A percentile compares a stretch with the other conserved stretches of the same genome.
Conservation (phyloP, 2,113 vertebrate species). For the Pimephales promelas region DNA sequence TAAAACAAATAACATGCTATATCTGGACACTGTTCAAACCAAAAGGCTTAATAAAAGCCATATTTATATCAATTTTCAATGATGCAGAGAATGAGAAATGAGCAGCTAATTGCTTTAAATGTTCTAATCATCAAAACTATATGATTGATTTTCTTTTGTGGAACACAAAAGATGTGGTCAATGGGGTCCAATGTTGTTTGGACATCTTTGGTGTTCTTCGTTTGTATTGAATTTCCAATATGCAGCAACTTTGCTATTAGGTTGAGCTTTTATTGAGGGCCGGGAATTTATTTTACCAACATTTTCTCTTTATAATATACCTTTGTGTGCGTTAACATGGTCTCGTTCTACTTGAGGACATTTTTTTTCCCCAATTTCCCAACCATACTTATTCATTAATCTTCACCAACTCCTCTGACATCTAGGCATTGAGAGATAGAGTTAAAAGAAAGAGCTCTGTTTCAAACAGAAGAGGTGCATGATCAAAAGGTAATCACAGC, state of each 20-base stretch:
- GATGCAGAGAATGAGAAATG: too few relatives aligned
- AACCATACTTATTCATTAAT: background rate
- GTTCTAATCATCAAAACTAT: too few relatives aligned
- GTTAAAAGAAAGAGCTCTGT: conserved; percentile 12
- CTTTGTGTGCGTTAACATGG: background rate
- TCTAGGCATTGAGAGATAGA: background rate
- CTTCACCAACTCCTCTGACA: background rate
- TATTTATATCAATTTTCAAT: too few relatives aligned
- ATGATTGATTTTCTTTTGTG: too few relatives aligned
- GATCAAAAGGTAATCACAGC: conserved; percentile 36
- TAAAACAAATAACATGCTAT: too few relatives aligned
- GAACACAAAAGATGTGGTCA: too few relatives aligned
- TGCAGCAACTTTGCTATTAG: background rate
- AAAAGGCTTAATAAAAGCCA: too few relatives aligned
- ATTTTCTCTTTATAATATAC: background rate
- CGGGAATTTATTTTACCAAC: background rate
- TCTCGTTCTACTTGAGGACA: background rate
- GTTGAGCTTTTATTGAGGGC: background rate
- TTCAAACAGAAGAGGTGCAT: conserved; percentile 29
- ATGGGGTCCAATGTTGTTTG: too few relatives aligned
- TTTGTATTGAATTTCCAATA: background rate
- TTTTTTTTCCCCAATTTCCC: background rate
- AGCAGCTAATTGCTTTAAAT: too few relatives aligned
- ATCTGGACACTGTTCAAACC: too few relatives aligned
- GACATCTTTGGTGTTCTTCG: too few relatives aligned